Base-by-base conservation (phyloP, 2,113 vertebrate species). In the Gopherus flavomarginatus region DNA sequence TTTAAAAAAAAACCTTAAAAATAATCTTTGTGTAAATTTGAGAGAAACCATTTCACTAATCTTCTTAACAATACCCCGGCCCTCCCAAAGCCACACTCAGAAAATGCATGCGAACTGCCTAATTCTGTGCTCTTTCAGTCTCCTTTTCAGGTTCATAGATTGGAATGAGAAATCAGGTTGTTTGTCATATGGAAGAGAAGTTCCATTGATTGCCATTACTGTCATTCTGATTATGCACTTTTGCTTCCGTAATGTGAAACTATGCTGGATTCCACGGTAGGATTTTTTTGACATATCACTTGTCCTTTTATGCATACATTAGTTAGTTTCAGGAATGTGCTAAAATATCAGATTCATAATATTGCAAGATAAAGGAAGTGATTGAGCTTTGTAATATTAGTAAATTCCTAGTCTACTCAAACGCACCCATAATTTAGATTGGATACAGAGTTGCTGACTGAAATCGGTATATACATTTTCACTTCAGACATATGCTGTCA, bases 381-480 rank as follows among this genome's bases (percentile, higher is more conserved):
- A 72, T 22, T 72, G n/a, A 72, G 65, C 42, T 97, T 65, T 93
- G 87, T 93, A 86, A 92, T 92, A 8, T 84, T 85, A 82, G 50
- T 29, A 93, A 87, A 86, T 86, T 92, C 52, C 79, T 72, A 29
- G 52, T 54, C 79, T 4, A 81, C 44, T 59, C 86, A 54, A 53
- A 26, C 1, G 21, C n/a, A 38, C n/a, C 19, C 16, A 72, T 82
- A 35, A 88, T 57, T 89, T 69, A 89, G 56, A 7, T 16, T 82
- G 89, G 6, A 27, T 89, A 11, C 75, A 42, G 79, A 9, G 17
- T 69, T 93, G 75, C 8, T 31, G 75, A 5, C 24, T 82, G 22
- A 72, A 84, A 38, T 6, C 17, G 91, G 82, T 75, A 5, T 80
- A 44, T 11, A 7, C 6, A 2, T 13, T 78, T 81, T 16, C 29